Base-by-base conservation (phyloP, 2,797 vertebrate genomes). In the Delichon dasypus region DNA sequence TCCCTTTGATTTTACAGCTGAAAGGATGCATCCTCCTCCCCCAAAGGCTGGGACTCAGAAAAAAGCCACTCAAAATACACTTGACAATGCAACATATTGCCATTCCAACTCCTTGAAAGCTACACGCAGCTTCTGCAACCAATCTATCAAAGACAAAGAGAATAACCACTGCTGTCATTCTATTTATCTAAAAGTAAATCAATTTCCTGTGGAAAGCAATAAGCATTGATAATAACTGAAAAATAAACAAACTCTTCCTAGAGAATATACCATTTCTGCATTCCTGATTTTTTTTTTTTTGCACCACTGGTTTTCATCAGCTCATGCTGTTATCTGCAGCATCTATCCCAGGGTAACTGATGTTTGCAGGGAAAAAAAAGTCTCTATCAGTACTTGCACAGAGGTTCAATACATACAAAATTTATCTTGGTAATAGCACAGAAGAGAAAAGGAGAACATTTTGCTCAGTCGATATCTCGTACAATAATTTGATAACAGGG, bases 131-230 rank as follows among this genome's bases (percentile, higher is more conserved):
- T 47, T 83, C 44, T 53, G 25, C 47, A 68, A 18, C 15, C 34
- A 11, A 2, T 2, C 2, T 66, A 84, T 70, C 78, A 76, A 91
- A 95, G 79, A 72, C 81, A 38, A 54, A 87, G 53, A 60, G 94
- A 94, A 89, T 78, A 40, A 67, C 36, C 32, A 79, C 89, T 95
- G 60, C 74, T 86, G 64, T 65, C 36, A 89, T 42, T 54, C 54
- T 45, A 12, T 21, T 95, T 94, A 92, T 65, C 80, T 81, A 64
- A 94, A 85, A 96, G 90, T 18, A 40, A 61, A 78, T 81, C 77
- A 55, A 9, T 75, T 95, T 93, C 78, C 73, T 32, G 30, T 29
- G 18, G 19, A 86, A 92, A 91, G 68, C 4, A 7, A 71, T 92
- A 36, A 90, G 42, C 88, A 93, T 77, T 87, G 25, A 29, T 26